Percentiles rank a stretch among this genome's conserved stretches.
Evolutionary conservation across 2,888 invertebrate genomes (phyloP).

Genomic region (Drosophila ochracea): DNA sequence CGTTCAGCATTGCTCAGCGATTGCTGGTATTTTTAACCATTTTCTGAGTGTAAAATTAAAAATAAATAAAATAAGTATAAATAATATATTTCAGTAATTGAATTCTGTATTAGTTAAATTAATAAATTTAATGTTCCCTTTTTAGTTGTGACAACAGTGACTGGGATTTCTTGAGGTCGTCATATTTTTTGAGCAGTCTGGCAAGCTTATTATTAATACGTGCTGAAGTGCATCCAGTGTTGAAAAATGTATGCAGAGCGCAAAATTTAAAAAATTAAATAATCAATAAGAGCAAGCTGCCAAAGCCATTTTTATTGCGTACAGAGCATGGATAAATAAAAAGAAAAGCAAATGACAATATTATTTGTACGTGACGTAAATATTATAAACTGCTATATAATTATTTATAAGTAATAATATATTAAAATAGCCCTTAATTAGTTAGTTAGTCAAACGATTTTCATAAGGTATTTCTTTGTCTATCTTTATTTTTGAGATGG

Average conservation of each 20-base stretch:
- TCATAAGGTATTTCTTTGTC: not conserved
- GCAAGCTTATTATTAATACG: conserved; percentile 6
- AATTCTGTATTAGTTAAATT: too few relatives aligned
- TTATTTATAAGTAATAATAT: not conserved
- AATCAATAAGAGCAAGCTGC: not conserved
- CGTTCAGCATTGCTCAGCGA: conserved; percentile 25
- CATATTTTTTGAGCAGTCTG: conserved; percentile 18
- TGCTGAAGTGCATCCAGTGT: not conserved
- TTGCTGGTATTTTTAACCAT: not conserved
- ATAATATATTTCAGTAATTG: too few relatives aligned
- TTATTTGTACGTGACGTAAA: not conserved
- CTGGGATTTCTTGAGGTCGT: not conserved
- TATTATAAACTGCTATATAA: not conserved
- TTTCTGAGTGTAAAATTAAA: not conserved
- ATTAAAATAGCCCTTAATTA: not conserved
- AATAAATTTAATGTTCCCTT: too few relatives aligned
- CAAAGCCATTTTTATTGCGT: not conserved
- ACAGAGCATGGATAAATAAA: not conserved
- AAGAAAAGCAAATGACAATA: not conserved
- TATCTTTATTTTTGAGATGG: not conserved
- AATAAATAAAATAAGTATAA: not conserved
- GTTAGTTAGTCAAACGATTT: not conserved
- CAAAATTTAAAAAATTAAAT: conserved; percentile 13
- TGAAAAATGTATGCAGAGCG: conserved; percentile 20
- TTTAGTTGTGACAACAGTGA: conserved; percentile 7